A percentile compares a stretch with the other conserved stretches of the same genome.
phyloP scores from a whole-genome alignment of 2,113 vertebrate species.

The Glaucidium brasilianum region DNA sequence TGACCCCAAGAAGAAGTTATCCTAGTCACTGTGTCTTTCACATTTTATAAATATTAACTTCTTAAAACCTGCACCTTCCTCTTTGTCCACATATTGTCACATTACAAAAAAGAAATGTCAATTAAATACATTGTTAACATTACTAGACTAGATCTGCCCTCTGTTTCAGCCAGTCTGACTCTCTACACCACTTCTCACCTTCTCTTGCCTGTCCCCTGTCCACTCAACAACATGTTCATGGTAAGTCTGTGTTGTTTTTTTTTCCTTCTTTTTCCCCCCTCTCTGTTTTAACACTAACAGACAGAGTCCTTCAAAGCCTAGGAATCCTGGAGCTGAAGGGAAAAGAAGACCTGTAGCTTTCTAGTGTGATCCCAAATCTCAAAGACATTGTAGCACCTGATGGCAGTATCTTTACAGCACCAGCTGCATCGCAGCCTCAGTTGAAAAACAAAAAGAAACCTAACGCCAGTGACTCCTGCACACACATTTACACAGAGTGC shows the following conservation, averaged over 20 bases:
- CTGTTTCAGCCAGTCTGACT: slow-evolving; percentile 67
- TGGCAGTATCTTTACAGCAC: slow-evolving; percentile 79
- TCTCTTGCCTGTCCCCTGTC: slow-evolving; percentile 64
- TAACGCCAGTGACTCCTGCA: slow-evolving; percentile 65
- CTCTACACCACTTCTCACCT: slow-evolving; percentile 61
- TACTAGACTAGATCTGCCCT: slow-evolving; percentile 81
- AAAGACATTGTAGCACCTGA: slow-evolving; percentile 75
- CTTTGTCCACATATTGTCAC: slow-evolving; percentile 81
- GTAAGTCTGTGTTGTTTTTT: background rate
- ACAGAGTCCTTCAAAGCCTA: slow-evolving; percentile 72
- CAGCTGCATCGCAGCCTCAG: slow-evolving; percentile 77
- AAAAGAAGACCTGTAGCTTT: slow-evolving; percentile 67
- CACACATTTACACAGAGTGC: slow-evolving; percentile 66
- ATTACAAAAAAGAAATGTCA: slow-evolving; percentile 88
- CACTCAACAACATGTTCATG: slow-evolving; percentile 34
- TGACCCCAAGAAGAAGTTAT: slow-evolving; percentile 73
- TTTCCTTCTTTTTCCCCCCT: background rate
- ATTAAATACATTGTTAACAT: slow-evolving; percentile 88
- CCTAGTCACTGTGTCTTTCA: slow-evolving; percentile 81
- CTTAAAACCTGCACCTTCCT: slow-evolving; percentile 78
- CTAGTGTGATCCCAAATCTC: slow-evolving; percentile 70
- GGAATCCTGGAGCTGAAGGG: slow-evolving; percentile 73
- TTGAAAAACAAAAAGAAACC: slow-evolving; percentile 73
- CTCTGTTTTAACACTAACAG: slow-evolving; percentile 39
- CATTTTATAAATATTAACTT: slow-evolving; percentile 89